These are phyloP conservation scores for Tangara arthus DNA, from an alignment of 2,797 vertebrate species.

Conservation along the genomic window DNA sequence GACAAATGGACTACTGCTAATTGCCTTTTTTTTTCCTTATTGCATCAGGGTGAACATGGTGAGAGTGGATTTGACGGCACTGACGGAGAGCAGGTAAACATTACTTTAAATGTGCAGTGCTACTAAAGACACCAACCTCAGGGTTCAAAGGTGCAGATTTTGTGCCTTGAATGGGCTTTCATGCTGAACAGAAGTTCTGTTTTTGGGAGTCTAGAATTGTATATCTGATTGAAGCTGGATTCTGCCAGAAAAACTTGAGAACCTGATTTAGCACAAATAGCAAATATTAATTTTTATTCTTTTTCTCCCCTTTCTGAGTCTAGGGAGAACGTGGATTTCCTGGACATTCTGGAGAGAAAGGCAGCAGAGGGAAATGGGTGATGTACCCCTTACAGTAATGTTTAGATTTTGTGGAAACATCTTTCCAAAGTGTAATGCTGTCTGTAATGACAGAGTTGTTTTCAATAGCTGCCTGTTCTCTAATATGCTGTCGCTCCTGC, in stretches of 20 bases:
- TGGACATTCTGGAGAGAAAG: slow-evolving; percentile 77
- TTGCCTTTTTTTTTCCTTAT: not conserved
- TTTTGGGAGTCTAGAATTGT: not conserved
- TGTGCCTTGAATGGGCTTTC: not conserved
- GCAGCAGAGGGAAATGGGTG: slow-evolving; percentile 78
- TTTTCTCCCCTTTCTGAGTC: not conserved
- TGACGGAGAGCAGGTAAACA: slow-evolving; percentile 81
- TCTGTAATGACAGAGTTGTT: not conserved
- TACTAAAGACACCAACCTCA: not conserved
- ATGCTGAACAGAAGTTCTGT: not conserved
- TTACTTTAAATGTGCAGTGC: not conserved
- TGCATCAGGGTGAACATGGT: slow-evolving; percentile 79
- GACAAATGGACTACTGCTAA: not conserved
- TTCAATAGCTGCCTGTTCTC: not conserved
- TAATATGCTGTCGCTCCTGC: not conserved
- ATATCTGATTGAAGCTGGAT: not conserved
- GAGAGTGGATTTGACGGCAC: slow-evolving; percentile 81
- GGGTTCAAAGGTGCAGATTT: not conserved
- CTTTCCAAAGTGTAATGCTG: not conserved
- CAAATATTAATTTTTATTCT: slow-evolving; percentile 6
- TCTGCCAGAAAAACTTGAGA: not conserved
- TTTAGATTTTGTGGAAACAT: not conserved
- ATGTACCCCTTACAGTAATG: not conserved
- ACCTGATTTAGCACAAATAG: slow-evolving; percentile 72
- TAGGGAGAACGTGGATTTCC: slow-evolving; percentile 77